Evolutionary conservation across 2,797 vertebrate species (phyloP).

Genomic region (Chiroxiphia lanceolata): DNA sequence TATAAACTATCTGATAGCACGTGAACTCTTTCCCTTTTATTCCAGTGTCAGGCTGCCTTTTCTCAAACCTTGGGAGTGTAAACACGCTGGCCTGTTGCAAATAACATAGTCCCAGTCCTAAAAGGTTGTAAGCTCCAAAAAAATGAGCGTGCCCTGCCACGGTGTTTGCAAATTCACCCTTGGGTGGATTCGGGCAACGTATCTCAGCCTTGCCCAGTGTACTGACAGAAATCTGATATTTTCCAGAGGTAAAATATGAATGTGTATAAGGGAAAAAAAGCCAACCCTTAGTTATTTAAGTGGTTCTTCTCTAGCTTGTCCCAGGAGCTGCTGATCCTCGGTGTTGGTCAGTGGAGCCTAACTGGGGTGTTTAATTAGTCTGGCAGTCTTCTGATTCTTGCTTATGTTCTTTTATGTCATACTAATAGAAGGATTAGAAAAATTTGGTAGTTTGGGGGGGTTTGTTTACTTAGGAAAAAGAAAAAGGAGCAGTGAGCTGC

Average conservation of each 20-base stretch:
- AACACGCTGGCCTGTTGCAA: neutral
- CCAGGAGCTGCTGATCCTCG: neutral
- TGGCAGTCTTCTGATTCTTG: neutral
- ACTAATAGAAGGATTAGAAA: neutral
- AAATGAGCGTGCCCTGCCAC: neutral
- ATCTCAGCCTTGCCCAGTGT: neutral
- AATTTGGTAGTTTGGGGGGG: neutral
- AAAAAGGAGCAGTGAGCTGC: neutral
- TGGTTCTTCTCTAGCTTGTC: neutral
- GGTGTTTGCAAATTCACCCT: neutral
- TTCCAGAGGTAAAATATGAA: neutral
- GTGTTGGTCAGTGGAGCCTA: neutral
- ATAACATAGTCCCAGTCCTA: neutral
- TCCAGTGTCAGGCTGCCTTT: neutral
- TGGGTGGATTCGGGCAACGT: neutral
- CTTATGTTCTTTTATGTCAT: neutral
- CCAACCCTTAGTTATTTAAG: neutral
- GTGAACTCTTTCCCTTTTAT: neutral
- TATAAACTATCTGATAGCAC: neutral
- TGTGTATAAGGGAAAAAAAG: neutral
- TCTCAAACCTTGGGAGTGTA: neutral
- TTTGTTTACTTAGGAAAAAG: neutral
- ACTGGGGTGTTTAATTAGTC: neutral
- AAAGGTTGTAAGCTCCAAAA: neutral
- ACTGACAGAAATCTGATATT: neutral